Base-by-base conservation (phyloP, 2,797 vertebrate genomes). In the Arnoldichthys spilopterus region DNA sequence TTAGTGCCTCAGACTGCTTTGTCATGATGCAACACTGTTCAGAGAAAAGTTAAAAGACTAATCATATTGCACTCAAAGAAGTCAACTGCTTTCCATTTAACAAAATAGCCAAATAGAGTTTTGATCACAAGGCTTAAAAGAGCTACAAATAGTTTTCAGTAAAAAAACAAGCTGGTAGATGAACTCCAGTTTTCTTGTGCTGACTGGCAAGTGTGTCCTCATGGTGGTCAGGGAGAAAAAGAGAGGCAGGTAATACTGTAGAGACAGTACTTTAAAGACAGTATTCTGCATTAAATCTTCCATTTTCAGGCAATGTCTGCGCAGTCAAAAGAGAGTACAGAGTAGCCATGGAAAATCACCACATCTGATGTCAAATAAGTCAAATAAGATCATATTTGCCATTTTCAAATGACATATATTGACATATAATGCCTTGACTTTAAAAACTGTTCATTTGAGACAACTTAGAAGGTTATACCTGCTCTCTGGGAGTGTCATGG, bases 291-390 rank as follows among this genome's bases (percentile, higher is more conserved):
- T 8, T 74, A 66, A 75, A 78, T 81, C 67, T 71, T 24, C 26
- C n/a, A 26, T 40, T 68, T 47, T 16, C 70, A 64, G 74, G 47
- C 62, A 70, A 68, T 34, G 67, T 72, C 66, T 54, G 18, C 20
- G 72, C 43, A 63, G 67, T 84, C 53, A 79, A 79, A 79, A 79
- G 28, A 79, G 28, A 84, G 75, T 43, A 68, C 53, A 61, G 26
- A 16, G 45, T 24, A 63, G 56, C 34, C 40, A 58, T 30, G 61
- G 34, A 32, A 71, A 78, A 78, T 8, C 6, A 4, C 13, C 16
- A 3, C 61, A 37, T 32, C 16, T 32, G 20, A 28, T 61, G 62
- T 51, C 66, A 82, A 51, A 76, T 71, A 72, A 82, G n/a, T 67
- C 28, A 30, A 59, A 20, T 13, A 58, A 16, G 26, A 61, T 49